Percentiles rank a stretch among this genome's conserved stretches.
phyloP scores from a whole-genome alignment of 1,140 invertebrate genomes.

The Achatina immaculata region DNA sequence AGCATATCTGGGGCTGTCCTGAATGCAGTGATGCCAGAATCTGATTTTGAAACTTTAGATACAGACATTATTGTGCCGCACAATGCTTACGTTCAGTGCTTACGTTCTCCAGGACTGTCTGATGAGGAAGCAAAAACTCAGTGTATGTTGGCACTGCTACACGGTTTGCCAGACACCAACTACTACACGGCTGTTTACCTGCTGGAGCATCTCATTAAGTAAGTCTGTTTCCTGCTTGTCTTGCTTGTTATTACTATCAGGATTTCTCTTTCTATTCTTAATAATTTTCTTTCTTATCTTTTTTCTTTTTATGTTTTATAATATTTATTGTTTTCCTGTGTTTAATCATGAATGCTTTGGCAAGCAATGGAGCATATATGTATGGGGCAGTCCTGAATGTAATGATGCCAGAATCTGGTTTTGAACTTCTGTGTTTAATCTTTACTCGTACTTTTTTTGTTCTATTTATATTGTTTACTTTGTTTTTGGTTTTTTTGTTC shows the following conservation, averaged over 20 bases:
- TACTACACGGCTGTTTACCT: conserved; percentile 88
- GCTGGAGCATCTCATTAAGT: conserved; percentile 89
- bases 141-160: conserved; percentile 77
- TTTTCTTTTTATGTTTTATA: not conserved
- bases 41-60: too few relatives aligned
- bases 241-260: too few relatives aligned
- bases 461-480: too few relatives aligned
- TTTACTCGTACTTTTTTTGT: too few relatives aligned
- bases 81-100: too few relatives aligned
- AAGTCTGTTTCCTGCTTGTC: too few relatives aligned
- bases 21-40: too few relatives aligned
- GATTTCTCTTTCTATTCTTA: too few relatives aligned
- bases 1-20: too few relatives aligned
- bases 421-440: not conserved
- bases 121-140: conserved; percentile 74
- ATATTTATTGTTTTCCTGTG: not conserved
- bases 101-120: conserved; percentile 67
- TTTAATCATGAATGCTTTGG: not conserved
- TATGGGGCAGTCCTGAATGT: not conserved
- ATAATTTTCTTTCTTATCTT: too few relatives aligned
- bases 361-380: not conserved
- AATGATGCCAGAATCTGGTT: too few relatives aligned
- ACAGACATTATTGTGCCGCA: too few relatives aligned
- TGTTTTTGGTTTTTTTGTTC: not conserved
- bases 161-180: conserved; percentile 85